Percentiles rank a stretch among this genome's conserved stretches.
Conservation (phyloP, 1,140 invertebrate genomes). For the Tetramorium alpestre region DNA sequence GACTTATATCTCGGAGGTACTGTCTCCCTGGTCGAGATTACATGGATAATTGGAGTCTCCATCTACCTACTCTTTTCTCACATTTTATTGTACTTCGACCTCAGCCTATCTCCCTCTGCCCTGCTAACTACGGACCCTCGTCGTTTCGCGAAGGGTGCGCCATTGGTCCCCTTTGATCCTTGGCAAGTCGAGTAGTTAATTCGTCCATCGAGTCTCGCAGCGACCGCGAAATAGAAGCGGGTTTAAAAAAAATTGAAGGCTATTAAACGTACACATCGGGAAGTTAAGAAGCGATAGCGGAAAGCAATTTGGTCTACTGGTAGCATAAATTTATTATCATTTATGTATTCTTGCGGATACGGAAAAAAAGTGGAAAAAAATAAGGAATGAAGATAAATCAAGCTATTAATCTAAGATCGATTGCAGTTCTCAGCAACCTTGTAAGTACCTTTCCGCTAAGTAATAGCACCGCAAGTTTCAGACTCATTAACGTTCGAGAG, state of each 20-base stretch:
- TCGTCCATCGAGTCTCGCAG: slow-evolving; percentile 48
- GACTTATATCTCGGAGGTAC: slow-evolving; percentile 51
- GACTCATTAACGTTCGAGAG: slow-evolving; percentile 55
- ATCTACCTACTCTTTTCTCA: slow-evolving; percentile 66
- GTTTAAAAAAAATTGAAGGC: slow-evolving; percentile 15
- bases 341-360: not conserved
- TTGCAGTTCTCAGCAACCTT: slow-evolving; percentile 41
- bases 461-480: slow-evolving; percentile 58
- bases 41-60: slow-evolving; percentile 74
- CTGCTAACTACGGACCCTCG: slow-evolving; percentile 45
- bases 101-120: not conserved
- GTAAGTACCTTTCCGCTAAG: slow-evolving; percentile 23
- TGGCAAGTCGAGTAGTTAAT: slow-evolving; percentile 57
- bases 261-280: not conserved
- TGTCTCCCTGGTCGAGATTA: slow-evolving; percentile 66
- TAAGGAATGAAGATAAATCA: slow-evolving; percentile 30
- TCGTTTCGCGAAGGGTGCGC: slow-evolving; percentile 28
- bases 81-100: not conserved
- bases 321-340: slow-evolving; percentile 25
- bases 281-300: slow-evolving; percentile 13
- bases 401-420: slow-evolving; percentile 55
- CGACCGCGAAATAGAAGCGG: slow-evolving; percentile 8
- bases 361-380: not conserved
- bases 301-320: not conserved
- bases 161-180: slow-evolving; percentile 49